Conservation (phyloP, 2,888 invertebrate species). For the Andricus curvator region DNA sequence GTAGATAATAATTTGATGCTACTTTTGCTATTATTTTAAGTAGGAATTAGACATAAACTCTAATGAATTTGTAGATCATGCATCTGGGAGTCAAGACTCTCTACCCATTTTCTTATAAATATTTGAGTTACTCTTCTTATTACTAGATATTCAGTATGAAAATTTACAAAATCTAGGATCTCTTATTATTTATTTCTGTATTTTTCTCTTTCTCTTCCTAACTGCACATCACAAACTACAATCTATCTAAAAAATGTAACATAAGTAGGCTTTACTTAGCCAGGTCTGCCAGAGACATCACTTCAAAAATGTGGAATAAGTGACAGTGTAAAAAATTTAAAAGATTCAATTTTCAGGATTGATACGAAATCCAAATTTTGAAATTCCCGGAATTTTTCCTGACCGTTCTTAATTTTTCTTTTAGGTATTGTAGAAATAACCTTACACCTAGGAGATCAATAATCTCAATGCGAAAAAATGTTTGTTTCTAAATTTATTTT, state of each 20-base stretch:
- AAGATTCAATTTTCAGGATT: too few relatives aligned
- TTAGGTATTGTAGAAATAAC: too few relatives aligned
- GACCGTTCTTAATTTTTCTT: too few relatives aligned
- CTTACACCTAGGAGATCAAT: too few relatives aligned
- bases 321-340: too few relatives aligned
- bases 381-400: too few relatives aligned
- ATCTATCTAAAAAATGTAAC: neutral
- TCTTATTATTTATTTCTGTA: neutral
- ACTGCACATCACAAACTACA: neutral
- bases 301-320: too few relatives aligned
- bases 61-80: neutral
- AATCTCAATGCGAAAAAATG: too few relatives aligned
- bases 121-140: too few relatives aligned
- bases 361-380: too few relatives aligned
- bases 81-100: neutral
- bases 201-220: neutral
- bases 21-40: constrained; percentile 1
- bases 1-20: constrained; percentile 25
- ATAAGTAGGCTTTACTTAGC: neutral
- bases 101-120: neutral
- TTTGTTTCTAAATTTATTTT: too few relatives aligned
- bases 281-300: too few relatives aligned
- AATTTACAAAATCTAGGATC: neutral
- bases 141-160: neutral
- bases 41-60: neutral